These are phyloP conservation scores for Chrysochloris asiatica DNA, from an alignment of 2,113 vertebrate species.

Conservation along the genomic window DNA sequence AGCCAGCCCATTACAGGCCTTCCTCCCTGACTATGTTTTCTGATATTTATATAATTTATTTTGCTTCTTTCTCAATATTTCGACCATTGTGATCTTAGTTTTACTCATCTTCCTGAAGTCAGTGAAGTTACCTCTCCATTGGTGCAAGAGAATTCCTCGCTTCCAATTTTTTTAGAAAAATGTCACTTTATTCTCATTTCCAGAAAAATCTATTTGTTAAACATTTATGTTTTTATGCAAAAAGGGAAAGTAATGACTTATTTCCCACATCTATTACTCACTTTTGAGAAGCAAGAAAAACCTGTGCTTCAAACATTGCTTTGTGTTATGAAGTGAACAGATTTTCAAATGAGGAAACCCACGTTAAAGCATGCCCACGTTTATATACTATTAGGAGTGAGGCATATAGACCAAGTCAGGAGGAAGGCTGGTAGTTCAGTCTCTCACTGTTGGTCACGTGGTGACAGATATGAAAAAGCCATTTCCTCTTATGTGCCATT, in stretches of 20 bases:
- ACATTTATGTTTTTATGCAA: not conserved
- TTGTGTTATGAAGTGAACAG: not conserved
- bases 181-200: not conserved
- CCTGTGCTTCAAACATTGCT: not conserved
- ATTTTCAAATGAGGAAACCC: slow-evolving; percentile 2
- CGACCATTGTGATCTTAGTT: not conserved
- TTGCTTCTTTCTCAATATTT: slow-evolving; percentile 24
- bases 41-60: not conserved
- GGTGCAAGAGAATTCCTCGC: not conserved
- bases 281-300: not conserved
- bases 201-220: slow-evolving; percentile 20
- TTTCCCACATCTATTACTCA: slow-evolving; percentile 19
- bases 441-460: not conserved
- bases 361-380: not conserved
- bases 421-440: not conserved
- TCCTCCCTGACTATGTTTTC: not conserved
- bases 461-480: not conserved
- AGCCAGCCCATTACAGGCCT: not conserved
- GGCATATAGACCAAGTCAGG: not conserved
- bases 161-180: not conserved
- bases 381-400: not conserved
- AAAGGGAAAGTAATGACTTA: not conserved
- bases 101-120: slow-evolving; percentile 35
- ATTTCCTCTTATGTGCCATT: not conserved
- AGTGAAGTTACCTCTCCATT: not conserved